Evolutionary conservation across 2,797 vertebrate genomes (phyloP).

Genomic region (Coregonus ussuriensis): DNA sequence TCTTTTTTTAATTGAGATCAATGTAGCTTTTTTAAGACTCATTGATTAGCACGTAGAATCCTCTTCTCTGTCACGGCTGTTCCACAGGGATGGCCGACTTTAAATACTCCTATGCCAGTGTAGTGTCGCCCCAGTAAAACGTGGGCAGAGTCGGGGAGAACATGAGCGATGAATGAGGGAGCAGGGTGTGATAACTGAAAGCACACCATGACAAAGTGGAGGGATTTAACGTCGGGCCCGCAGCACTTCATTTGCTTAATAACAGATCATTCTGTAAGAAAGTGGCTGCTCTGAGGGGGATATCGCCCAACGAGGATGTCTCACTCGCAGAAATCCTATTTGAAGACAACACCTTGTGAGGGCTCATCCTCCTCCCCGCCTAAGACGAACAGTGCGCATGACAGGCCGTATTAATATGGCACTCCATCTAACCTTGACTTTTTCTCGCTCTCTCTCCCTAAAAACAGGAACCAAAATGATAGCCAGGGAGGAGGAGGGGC

Average conservation of each 20-base stretch:
- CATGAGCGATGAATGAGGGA: conserved; percentile 63
- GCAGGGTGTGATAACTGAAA: conserved; percentile 69
- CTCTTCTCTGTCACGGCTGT: conserved; percentile 78
- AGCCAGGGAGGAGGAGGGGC: conserved; percentile 61
- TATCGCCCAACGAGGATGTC: conserved; percentile 72
- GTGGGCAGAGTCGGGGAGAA: conserved; percentile 49
- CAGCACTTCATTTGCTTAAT: conserved; percentile 81
- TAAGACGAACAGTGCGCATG: conserved; percentile 72
- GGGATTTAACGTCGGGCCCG: conserved; percentile 76
- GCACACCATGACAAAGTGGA: conserved; percentile 77
- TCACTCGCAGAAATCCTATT: conserved; percentile 76
- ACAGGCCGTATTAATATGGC: conserved; percentile 70
- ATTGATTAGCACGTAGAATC: conserved; percentile 93
- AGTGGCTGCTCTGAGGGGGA: conserved; percentile 65
- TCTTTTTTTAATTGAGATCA: conserved; percentile 84
- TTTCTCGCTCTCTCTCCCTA: conserved; percentile 48
- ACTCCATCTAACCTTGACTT: conserved; percentile 65
- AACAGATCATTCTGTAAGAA: conserved; percentile 77
- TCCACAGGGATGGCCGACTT: conserved; percentile 81
- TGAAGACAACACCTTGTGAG: conserved; percentile 76
- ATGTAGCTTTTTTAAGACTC: conserved; percentile 90
- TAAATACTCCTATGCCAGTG: conserved; percentile 55
- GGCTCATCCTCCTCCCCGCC: conserved; percentile 70
- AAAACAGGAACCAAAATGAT: conserved; percentile 66
- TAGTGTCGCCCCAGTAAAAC: conserved; percentile 41